phyloP scores from a whole-genome alignment of 2,888 invertebrate species.

The Odontocerum albicorne region DNA sequence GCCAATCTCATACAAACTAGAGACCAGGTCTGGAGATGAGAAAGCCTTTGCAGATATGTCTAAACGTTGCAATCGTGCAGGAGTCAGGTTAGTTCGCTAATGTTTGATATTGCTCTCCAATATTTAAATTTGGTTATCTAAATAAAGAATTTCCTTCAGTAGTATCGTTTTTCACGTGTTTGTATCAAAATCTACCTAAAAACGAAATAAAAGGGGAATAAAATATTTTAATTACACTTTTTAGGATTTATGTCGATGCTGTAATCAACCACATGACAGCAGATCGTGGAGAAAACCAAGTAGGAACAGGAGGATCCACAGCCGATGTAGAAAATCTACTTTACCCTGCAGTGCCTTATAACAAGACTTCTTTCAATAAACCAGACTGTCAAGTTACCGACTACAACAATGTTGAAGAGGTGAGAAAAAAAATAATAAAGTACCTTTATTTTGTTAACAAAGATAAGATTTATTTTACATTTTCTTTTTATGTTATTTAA shows the following conservation, averaged over 20 bases:
- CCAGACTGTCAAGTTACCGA: slow-evolving; percentile 63
- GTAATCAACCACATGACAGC: slow-evolving; percentile 87
- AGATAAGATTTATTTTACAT: too few species aligned
- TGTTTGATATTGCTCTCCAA: too few species aligned
- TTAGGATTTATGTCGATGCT: slow-evolving; percentile 79
- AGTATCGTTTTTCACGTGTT: too few species aligned
- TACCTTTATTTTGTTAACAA: too few species aligned
- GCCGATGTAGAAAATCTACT: slow-evolving; percentile 56
- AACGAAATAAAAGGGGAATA: too few species aligned
- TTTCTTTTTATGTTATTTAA: too few species aligned
- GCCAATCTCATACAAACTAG: slow-evolving; percentile 76
- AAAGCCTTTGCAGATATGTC: slow-evolving; percentile 75
- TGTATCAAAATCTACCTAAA: too few species aligned
- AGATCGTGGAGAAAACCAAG: slow-evolving; percentile 50
- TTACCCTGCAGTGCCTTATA: slow-evolving; percentile 69
- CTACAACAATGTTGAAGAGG: slow-evolving; percentile 65
- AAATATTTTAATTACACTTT: too few species aligned
- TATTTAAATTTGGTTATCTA: too few species aligned
- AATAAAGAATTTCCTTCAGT: too few species aligned
- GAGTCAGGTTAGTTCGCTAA: slow-evolving; percentile 64
- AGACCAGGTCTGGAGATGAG: slow-evolving; percentile 77
- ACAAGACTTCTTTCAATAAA: slow-evolving; percentile 67
- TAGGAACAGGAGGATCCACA: slow-evolving; percentile 65
- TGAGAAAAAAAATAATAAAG: too few species aligned
- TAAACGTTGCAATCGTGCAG: slow-evolving; percentile 73